phyloP scores from a whole-genome alignment of 2,888 invertebrate species.

The Diadromus collaris region DNA sequence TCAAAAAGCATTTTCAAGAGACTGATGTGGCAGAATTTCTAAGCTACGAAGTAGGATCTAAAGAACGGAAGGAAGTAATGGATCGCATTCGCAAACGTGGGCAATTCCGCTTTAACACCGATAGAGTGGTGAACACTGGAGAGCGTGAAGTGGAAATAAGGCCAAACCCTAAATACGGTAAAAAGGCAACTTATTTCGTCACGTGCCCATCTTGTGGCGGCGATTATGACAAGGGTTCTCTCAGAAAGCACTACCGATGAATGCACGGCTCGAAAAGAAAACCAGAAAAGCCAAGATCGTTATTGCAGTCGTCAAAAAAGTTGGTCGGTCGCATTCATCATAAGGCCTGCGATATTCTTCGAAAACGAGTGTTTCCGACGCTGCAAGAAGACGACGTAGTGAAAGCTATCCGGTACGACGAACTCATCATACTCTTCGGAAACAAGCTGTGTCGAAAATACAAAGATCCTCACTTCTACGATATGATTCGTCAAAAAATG shows the following conservation, averaged over 20 bases:
- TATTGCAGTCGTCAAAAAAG: constrained; percentile 20
- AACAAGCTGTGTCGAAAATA: constrained; percentile 56
- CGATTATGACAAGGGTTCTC: constrained; percentile 34
- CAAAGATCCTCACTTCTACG: constrained; percentile 46
- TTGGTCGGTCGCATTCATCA: constrained; percentile 44
- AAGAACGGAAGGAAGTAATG: constrained; percentile 42
- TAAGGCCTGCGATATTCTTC: constrained; percentile 28
- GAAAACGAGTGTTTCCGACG: constrained; percentile 44
- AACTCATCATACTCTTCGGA: constrained; percentile 46
- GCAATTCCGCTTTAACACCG: constrained; percentile 40
- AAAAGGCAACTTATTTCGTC: constrained; percentile 43
- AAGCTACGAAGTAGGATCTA: constrained; percentile 24
- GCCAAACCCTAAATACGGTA: constrained; percentile 39
- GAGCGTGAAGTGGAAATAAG: constrained; percentile 40
- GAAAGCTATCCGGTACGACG: constrained; percentile 50
- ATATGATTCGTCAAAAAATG: constrained; percentile 56
- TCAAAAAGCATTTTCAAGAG: constrained; percentile 26
- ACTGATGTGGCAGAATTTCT: constrained; percentile 44
- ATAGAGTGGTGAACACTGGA: constrained; percentile 38
- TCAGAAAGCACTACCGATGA: constrained; percentile 44
- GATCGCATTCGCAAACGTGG: constrained; percentile 48
- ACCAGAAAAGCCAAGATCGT: not conserved
- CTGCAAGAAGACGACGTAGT: constrained; percentile 42
- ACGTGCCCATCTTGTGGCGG: constrained; percentile 46
- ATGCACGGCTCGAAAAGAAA: not conserved